Evolutionary conservation across 2,888 invertebrate species (phyloP), one percentile per base, ranked within the genome.

Genomic region (Pyralis farinalis): DNA sequence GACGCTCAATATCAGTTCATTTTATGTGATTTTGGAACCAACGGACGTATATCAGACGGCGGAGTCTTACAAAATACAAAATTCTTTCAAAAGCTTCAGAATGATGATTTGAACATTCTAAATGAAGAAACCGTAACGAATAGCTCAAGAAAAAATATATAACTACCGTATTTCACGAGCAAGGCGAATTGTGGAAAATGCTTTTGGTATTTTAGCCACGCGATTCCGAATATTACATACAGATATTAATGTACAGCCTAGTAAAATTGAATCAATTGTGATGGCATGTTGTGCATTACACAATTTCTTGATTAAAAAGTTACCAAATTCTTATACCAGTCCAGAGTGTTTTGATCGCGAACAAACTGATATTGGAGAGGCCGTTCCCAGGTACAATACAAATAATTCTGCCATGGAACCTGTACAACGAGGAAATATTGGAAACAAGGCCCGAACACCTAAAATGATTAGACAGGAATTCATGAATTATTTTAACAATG

Each of bases 21-120:
- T 10, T 57, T 55, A 40, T 44, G 56, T 37, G 51, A 59, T 42
- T 41, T 58, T 31, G 56, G 56, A 16, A 52, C 50, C 33, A 52
- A 59, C 45, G 57, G 58, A 21, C 32, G 56, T 34, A 43, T 50
- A 36, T 49, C 51, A 20, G 55, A 59, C 56, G 55, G 55, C 34
- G 54, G 54, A 30, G 53, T 62, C 33, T 59, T 56, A 39, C 42
- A 43, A 11, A 40, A 51, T 25, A 55, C 46, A 41, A 35, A 39
- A 21, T 37, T 58, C 40, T 46, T 47, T 33, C 43, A 43, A n/a
- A 37, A 12, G 20, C 27, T 46, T 20, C n/a, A n/a, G 48, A 45
- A 40, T 47, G 49, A 46, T 20, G 34, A 40, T 34, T 46, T 38
- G 31, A 20, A 30, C 31, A 40, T 30, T 49, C 34, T 40, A 47